Evolutionary conservation across 2,888 invertebrate species (phyloP), one percentile per base, ranked within the genome.

Genomic region (Coecobrya sp.): DNA sequence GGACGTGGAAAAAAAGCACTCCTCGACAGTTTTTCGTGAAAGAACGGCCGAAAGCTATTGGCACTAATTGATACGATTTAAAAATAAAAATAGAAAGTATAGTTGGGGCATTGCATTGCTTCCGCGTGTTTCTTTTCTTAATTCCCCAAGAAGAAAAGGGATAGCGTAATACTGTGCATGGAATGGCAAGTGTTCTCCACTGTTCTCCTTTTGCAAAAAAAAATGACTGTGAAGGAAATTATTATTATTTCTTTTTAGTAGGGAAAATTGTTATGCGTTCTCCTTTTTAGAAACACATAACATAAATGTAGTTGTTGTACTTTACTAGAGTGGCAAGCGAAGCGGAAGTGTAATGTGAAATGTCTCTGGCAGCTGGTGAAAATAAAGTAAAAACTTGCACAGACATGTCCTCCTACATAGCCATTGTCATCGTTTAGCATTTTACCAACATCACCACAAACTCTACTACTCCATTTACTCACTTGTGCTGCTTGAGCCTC

Each of bases 311-410:
- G 49, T 10, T 36, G 36, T 36, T 36, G 36, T 52, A 52, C 52
- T 11, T 52, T 52, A 19, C 1, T 59, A 19, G 59, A 22, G 13
- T 65, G 65, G 5, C 27, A 65, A 65, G 27, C 16, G 65, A 27
- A 27, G 27, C 65, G 65, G 65, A 65, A 65, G 65, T 27, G 16
- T 4, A 27, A 65, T 27, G 27, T 27, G 27, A 65, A 65, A 65
- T 65, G 65, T 65, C 65, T 11, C 65, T 27, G 27, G 65, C 65
- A 65, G 65, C 27, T 27, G 65, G 27, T 8, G 65, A 65, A 65
- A 27, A 65, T 27, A 27, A 65, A 59, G 59, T 59, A 59, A 59
- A 59, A 59, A 59, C 59, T 59, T 59, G 59, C 7, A 5, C 22
- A 59, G 22, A 22, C 59, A 59, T 59, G 19, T 59, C 19, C 19